Conservation (phyloP, 2,113 vertebrate species). For the Corythornis vintsioides region DNA sequence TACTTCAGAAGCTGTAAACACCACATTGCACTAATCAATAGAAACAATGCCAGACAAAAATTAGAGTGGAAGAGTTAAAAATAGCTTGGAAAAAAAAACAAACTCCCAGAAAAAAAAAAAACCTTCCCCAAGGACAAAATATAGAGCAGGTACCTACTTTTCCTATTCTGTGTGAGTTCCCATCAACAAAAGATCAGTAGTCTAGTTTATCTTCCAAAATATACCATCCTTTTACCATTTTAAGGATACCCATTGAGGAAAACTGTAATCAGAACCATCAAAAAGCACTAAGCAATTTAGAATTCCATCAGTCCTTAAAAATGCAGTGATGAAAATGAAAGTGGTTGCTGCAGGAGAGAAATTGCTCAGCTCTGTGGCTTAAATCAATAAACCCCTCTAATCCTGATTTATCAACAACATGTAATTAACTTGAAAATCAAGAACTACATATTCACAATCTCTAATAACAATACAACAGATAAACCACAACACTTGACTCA, state of each 20-base stretch:
- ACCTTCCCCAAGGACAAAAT: not conserved
- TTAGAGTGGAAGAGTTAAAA: not conserved
- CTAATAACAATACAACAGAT: not conserved
- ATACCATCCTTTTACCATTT: not conserved
- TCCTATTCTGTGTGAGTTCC: not conserved
- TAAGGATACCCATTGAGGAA: not conserved
- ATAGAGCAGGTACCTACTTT: not conserved
- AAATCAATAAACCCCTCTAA: not conserved
- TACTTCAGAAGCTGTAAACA: not conserved
- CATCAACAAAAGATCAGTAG: not conserved
- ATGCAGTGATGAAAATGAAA: not conserved
- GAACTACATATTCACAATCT: not conserved
- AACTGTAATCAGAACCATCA: not conserved
- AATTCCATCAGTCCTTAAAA: not conserved
- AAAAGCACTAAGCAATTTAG: not conserved
- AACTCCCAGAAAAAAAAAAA: not conserved
- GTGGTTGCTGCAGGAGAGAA: not conserved
- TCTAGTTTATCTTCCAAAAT: not conserved
- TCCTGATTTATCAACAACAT: not conserved
- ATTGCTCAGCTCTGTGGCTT: fast-evolving
- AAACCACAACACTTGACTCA: not conserved
- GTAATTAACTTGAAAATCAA: not conserved
- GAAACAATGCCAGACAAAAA: not conserved
- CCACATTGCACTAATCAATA: not conserved
- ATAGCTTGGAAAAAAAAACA: not conserved